Evolutionary conservation across 2,888 invertebrate genomes (phyloP).

Genomic region (Acanthosepion pharaonis): DNA sequence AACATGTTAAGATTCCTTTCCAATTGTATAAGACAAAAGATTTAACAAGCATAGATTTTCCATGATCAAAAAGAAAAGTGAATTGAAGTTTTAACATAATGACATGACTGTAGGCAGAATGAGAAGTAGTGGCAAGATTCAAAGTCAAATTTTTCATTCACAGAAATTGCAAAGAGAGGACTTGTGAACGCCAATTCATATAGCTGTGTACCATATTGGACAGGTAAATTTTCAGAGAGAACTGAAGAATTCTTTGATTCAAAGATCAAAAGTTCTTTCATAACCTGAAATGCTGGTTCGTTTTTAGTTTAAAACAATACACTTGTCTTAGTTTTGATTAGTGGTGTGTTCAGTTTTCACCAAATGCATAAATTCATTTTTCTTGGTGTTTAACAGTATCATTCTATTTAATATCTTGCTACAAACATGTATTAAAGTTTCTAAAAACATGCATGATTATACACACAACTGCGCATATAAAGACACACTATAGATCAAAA

Average conservation of each 20-base stretch:
- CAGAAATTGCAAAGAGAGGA: too few species aligned
- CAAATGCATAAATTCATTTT: neutral
- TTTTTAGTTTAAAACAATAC: neutral
- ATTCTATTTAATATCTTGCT: neutral
- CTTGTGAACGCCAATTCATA: too few species aligned
- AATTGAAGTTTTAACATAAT: neutral
- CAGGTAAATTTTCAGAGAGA: neutral
- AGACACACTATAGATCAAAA: too few species aligned
- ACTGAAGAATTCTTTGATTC: neutral
- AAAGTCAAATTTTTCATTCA: too few species aligned
- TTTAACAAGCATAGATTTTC: neutral
- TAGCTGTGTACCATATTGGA: neutral
- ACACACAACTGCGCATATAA: too few species aligned
- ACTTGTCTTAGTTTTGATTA: neutral
- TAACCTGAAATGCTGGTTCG: neutral
- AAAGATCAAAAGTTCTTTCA: neutral
- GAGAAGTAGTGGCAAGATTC: neutral
- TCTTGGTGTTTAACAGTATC: neutral
- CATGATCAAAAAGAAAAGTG: neutral
- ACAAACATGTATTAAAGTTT: neutral
- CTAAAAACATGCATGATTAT: neutral
- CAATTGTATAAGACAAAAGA: neutral
- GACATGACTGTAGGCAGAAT: neutral
- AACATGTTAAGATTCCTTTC: neutral
- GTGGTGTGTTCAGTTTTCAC: neutral